Percentiles rank a stretch among this genome's conserved stretches.
Evolutionary conservation across 2,113 vertebrate species (phyloP).

Genomic region (Casuarius casuarius): DNA sequence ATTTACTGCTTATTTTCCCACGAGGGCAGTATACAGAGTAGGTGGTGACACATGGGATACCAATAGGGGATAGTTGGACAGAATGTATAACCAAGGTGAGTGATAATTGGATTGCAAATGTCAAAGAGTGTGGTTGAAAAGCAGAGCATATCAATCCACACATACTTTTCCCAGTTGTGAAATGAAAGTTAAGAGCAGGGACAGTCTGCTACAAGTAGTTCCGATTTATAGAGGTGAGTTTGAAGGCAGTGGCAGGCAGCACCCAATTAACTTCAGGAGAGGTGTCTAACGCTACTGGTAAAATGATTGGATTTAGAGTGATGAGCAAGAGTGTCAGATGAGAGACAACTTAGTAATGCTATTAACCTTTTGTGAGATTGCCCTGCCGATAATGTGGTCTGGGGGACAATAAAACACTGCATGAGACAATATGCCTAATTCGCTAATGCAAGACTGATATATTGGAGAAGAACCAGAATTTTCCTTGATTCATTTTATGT

Average conservation of each 20-base stretch:
- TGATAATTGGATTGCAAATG: constrained; percentile 47
- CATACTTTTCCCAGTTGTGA: not conserved
- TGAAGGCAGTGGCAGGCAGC: constrained; percentile 4
- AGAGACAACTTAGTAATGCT: not conserved
- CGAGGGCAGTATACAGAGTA: not conserved
- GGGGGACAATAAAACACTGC: not conserved
- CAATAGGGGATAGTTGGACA: not conserved
- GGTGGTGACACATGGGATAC: not conserved
- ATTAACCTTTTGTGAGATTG: constrained; percentile 29
- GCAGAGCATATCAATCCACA: constrained; percentile 14
- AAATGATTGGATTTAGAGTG: not conserved
- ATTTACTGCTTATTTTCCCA: constrained; percentile 49
- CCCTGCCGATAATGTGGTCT: not conserved
- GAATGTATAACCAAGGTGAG: not conserved
- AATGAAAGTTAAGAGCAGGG: constrained; percentile 3
- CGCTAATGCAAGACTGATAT: not conserved
- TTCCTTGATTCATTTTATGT: not conserved
- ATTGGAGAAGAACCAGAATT: not conserved
- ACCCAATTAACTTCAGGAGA: not conserved
- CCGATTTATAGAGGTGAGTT: constrained; percentile 1
- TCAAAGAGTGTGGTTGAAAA: constrained; percentile 16
- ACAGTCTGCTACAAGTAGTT: not conserved
- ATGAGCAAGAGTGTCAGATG: not conserved
- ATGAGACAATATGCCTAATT: constrained; percentile 3
- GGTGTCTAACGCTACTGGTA: not conserved